These are phyloP conservation scores for Australoheros facetus DNA, from an alignment of 2,797 vertebrate species.

Conservation along the genomic window DNA sequence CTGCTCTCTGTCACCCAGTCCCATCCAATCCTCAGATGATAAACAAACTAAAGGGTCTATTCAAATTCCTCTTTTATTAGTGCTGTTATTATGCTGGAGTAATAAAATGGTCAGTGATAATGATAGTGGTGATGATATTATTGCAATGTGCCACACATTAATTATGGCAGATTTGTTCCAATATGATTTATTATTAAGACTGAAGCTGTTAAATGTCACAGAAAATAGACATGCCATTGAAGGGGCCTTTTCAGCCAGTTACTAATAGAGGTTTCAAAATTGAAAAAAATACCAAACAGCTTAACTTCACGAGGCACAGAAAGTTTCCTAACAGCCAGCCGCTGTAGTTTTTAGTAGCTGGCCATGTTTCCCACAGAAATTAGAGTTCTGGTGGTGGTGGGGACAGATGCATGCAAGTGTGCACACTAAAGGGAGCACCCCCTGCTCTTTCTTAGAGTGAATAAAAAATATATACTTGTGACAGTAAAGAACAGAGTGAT, in stretches of 20 bases:
- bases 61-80: constrained; percentile 42
- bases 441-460: neutral
- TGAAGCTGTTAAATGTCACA: too few relatives aligned
- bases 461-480: neutral
- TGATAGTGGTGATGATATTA: neutral
- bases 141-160: neutral
- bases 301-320: neutral
- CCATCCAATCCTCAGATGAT: constrained; percentile 22
- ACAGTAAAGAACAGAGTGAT: neutral
- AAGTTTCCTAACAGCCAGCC: neutral
- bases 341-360: neutral
- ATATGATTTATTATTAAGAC: accelerated
- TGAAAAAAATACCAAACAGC: neutral
- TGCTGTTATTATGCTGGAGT: constrained; percentile 1
- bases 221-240: too few relatives aligned
- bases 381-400: neutral
- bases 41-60: constrained; percentile 17
- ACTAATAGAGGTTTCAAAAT: neutral
- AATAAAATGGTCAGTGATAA: neutral
- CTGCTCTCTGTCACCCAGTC: constrained; percentile 42
- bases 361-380: neutral
- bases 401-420: neutral
- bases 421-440: too few relatives aligned
- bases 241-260: neutral
- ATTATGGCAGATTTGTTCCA: neutral